Conservation (phyloP, 2,888 invertebrate genomes). For the Campoplex nolae region DNA sequence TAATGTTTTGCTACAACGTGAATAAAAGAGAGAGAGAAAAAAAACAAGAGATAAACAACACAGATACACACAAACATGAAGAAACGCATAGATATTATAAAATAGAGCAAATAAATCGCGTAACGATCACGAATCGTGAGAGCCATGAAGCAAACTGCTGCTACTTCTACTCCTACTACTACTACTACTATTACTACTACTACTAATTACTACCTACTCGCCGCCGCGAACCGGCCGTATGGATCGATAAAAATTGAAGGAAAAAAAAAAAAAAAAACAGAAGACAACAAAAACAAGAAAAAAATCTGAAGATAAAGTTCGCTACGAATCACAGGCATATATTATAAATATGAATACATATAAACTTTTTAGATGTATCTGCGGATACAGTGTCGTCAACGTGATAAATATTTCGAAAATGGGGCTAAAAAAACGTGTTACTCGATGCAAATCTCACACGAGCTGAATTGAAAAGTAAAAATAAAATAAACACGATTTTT, state of each 20-base stretch:
- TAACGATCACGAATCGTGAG: slow-evolving; percentile 57
- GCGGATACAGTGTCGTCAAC: slow-evolving; percentile 75
- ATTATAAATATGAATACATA: slow-evolving; percentile 76
- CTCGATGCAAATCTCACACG: slow-evolving; percentile 40
- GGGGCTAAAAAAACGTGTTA: slow-evolving; percentile 36
- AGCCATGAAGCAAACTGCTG: slow-evolving; percentile 46
- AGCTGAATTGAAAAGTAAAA: slow-evolving; percentile 51
- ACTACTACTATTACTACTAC: slow-evolving; percentile 27
- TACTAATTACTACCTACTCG: slow-evolving; percentile 54
- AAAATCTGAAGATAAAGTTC: slow-evolving; percentile 65
- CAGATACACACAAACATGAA: slow-evolving; percentile 26
- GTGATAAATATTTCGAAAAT: slow-evolving; percentile 71
- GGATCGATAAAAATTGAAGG: slow-evolving; percentile 48
- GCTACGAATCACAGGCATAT: slow-evolving; percentile 75
- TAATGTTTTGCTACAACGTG: slow-evolving; percentile 54
- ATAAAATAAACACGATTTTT: slow-evolving; percentile 47
- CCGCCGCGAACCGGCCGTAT: slow-evolving; percentile 55
- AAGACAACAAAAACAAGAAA: slow-evolving; percentile 52
- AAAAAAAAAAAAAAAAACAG: slow-evolving; percentile 55
- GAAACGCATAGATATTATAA: slow-evolving; percentile 46
- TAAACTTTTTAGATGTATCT: slow-evolving; percentile 77
- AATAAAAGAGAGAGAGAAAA: slow-evolving; percentile 15
- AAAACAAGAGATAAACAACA: slow-evolving; percentile 6
- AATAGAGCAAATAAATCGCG: slow-evolving; percentile 55
- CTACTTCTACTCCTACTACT: slow-evolving; percentile 37